Evolutionary conservation across 1,140 invertebrate species (phyloP).

Genomic region (Mamestra configurata): DNA sequence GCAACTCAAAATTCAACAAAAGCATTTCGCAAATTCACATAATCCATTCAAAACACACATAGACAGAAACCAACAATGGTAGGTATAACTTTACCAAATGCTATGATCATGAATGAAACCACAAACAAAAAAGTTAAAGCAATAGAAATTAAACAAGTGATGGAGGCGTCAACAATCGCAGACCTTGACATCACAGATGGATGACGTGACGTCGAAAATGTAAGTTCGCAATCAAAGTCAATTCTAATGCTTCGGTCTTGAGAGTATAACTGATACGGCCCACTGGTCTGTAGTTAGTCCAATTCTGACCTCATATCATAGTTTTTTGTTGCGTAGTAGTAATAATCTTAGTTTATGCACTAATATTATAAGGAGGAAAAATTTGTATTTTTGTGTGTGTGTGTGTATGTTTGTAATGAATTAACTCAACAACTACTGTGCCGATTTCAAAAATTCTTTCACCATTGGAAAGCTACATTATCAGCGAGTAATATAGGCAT

Average conservation of each 20-base stretch:
- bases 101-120: constrained; percentile 22
- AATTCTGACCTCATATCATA: not conserved
- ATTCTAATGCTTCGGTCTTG: not conserved
- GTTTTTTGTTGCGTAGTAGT: not conserved
- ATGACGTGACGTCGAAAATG: constrained; percentile 8
- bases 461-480: no score
- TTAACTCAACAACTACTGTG: no score
- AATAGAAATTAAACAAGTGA: constrained; percentile 31
- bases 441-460: no score
- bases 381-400: no score
- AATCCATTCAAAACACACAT: not conserved
- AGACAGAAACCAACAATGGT: not conserved
- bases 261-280: constrained; percentile 37
- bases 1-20: not conserved
- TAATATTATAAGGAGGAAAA: no score
- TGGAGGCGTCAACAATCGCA: constrained; percentile 20
- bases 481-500: no score
- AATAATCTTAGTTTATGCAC: not conserved
- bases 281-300: constrained; percentile 5
- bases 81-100: not conserved
- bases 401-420: no score
- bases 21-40: not conserved
- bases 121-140: constrained; percentile 20
- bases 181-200: constrained; percentile 36
- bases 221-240: constrained; percentile 13